Conservation (phyloP, 2,888 invertebrate genomes). For the Lottia scabra region DNA sequence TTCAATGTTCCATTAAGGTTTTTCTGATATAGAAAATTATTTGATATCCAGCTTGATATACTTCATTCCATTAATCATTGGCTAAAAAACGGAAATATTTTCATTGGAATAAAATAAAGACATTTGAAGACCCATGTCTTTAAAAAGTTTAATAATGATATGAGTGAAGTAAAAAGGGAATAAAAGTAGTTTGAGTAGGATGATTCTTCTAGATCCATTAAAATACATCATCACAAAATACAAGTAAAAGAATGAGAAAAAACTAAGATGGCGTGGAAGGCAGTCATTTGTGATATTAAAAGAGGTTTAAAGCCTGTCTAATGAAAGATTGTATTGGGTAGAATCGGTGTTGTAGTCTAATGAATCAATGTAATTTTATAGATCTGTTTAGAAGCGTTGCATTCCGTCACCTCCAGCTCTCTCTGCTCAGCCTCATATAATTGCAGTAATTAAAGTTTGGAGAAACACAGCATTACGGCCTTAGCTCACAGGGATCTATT, state of each 20-base stretch:
- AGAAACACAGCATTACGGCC: conserved; percentile 24
- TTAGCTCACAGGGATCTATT: conserved; percentile 23
- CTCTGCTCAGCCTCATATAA: conserved; percentile 21
- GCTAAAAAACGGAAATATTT: conserved; percentile 5
- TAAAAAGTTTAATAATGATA: conserved; percentile 1
- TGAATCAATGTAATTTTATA: conserved; percentile 30
- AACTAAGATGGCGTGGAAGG: conserved; percentile 18
- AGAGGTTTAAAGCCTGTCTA: conserved; percentile 18
- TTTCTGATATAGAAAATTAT: conserved; percentile 5
- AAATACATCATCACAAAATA: conserved; percentile 4
- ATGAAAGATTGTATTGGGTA: conserved; percentile 18
- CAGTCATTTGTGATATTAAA: conserved; percentile 21
- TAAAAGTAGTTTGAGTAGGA: conserved; percentile 4
- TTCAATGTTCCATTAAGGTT: conserved; percentile 3
- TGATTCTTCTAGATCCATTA: conserved; percentile 3
- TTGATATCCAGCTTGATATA: not conserved
- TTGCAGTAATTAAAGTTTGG: conserved; percentile 31
- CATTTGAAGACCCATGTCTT: conserved; percentile 1
- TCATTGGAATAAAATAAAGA: not conserved
- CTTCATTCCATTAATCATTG: conserved; percentile 3
- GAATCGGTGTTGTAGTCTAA: conserved; percentile 21
- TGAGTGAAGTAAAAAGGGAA: not conserved
- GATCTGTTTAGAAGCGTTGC: conserved; percentile 24
- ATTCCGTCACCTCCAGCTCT: conserved; percentile 11
- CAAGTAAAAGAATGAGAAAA: conserved; percentile 7